Percentiles rank a stretch among this genome's conserved stretches.
phyloP scores from a whole-genome alignment of 2,113 vertebrate species.

The Delphinus delphis region DNA sequence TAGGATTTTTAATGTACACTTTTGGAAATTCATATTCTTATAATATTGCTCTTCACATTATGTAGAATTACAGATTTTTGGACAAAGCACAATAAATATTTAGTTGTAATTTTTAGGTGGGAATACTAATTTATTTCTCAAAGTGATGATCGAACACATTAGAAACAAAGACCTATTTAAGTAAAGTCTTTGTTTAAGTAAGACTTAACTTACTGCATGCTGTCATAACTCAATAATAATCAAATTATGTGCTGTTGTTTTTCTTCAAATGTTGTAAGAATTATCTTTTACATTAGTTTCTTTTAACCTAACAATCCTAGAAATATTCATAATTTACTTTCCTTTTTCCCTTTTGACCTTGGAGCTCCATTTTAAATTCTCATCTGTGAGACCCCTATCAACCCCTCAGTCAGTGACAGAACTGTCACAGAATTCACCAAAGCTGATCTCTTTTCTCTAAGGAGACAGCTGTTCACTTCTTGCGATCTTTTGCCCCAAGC shows the following conservation, averaged over 20 bases:
- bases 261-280: neutral
- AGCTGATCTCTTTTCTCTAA: slow-evolving; percentile 69
- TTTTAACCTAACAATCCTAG: neutral
- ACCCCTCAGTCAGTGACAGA: neutral
- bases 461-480: slow-evolving; percentile 69
- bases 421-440: slow-evolving; percentile 46
- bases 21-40: neutral
- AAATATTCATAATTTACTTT: neutral
- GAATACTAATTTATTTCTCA: neutral
- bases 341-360: neutral
- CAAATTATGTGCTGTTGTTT: neutral
- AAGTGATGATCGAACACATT: neutral
- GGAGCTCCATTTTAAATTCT: slow-evolving; percentile 14
- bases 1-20: neutral
- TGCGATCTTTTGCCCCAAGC: slow-evolving; percentile 30
- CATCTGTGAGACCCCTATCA: neutral
- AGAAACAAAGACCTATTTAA: neutral
- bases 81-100: neutral
- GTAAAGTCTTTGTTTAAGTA: too few relatives aligned
- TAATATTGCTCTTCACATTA: neutral
- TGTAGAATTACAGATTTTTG: neutral
- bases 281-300: neutral
- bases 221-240: neutral
- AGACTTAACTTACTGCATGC: too few relatives aligned
- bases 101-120: neutral